Conservation (phyloP, 2,797 vertebrate genomes). For the Sebastes paucispinis region DNA sequence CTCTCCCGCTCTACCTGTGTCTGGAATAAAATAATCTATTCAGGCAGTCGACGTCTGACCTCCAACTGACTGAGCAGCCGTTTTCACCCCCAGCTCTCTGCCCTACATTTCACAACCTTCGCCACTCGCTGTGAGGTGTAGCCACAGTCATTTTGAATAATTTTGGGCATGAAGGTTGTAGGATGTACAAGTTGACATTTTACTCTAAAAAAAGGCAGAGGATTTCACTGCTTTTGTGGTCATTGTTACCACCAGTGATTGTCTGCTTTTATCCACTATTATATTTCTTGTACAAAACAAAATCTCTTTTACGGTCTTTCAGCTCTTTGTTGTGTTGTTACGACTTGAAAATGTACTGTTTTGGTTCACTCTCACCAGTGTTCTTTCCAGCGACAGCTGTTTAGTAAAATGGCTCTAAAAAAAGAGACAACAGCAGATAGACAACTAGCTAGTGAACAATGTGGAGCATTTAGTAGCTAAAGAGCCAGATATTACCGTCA, state of each 20-base stretch:
- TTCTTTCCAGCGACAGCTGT: not conserved
- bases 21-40: slow-evolving; percentile 53
- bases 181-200: not conserved
- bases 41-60: slow-evolving; percentile 56
- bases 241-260: not conserved
- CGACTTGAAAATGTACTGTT: not conserved
- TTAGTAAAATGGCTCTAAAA: not conserved
- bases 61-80: slow-evolving; percentile 52
- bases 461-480: not conserved
- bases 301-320: not conserved
- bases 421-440: not conserved
- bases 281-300: not conserved
- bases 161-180: slow-evolving; percentile 12
- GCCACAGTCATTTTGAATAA: slow-evolving; percentile 10
- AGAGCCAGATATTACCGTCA: not conserved
- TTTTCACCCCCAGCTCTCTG: slow-evolving; percentile 47
- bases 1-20: slow-evolving; percentile 33
- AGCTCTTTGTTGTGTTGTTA: too few relatives aligned
- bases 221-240: not conserved
- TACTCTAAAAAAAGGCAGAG: not conserved
- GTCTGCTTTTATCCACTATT: not conserved
- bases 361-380: too few relatives aligned
- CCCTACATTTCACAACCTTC: slow-evolving; percentile 45
- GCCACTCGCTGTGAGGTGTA: not conserved
- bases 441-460: not conserved